Base-by-base conservation (phyloP, 1,140 invertebrate genomes). In the Meloidogyne hapla region DNA sequence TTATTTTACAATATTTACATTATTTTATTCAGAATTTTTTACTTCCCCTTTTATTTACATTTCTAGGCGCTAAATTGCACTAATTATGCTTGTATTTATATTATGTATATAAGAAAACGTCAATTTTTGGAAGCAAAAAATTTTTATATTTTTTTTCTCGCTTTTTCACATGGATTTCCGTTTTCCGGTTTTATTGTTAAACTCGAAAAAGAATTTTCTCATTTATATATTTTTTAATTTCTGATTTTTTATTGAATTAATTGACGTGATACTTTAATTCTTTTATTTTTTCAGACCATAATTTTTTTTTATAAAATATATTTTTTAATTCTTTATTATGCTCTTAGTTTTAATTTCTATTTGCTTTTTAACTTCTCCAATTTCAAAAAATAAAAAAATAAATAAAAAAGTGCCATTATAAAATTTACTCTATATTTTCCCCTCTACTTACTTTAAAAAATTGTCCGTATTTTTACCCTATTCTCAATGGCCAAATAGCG, bases 401-500 rank as follows among this genome's bases (percentile, higher is more conserved):
- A 21, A n/a, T n/a, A n/a, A 45, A 45, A 45, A 45, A 45, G 42
- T 56, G 18, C 48, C 48, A 56, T 56, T 56, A 56, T 56, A 56
- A 56, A 56, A 56, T 56, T 56, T 56, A 56, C 18, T n/a, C 48
- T 56, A n/a, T n/a, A n/a, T 56, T 48, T 33, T 33, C 33, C 33
- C 13, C 13, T 48, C 18, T 48, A 48, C 4, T 56, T 56, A 2
- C 48, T 56, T 56, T 56, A 56, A 56, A 56, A 33, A 33, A 56
- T n/a, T 48, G 4, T 48, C 45, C 45, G 15, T 6, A 45, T 56
- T 56, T 56, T n/a, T 21, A n/a, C 1, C 12, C 1, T 8, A 15
- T 56, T 56, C 5, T 21, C 94, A 96, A 87, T 98, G 94, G 94
- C 90, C 98, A 73, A 96, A 95, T 89, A 93, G 94, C 79, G 95